Conservation (phyloP, 2,113 vertebrate genomes). For the Plotosus lineatus region DNA sequence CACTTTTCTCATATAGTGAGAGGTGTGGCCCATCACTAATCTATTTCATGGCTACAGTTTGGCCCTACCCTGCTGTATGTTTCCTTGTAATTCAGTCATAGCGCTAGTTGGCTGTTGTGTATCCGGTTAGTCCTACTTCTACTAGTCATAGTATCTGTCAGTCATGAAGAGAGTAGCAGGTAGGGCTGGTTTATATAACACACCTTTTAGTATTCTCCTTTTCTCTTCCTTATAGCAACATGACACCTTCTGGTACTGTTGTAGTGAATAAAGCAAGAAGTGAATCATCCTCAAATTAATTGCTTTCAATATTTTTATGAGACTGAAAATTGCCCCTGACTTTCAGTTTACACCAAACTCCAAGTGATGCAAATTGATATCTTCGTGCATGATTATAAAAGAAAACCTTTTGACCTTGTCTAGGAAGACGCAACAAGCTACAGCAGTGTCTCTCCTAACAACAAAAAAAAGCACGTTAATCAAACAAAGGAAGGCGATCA, state of each 20-base stretch:
- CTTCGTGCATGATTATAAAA: background rate
- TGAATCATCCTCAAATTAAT: background rate
- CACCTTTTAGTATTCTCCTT: constrained; percentile 54
- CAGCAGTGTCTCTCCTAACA: background rate
- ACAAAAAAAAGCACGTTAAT: background rate
- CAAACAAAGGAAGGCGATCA: constrained; percentile 20
- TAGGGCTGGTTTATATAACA: constrained; percentile 69
- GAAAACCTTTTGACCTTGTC: background rate
- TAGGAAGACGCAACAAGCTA: background rate
- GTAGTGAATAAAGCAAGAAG: background rate
- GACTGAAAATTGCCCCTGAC: background rate
- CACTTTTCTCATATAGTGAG: background rate
- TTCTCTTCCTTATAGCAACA: constrained; percentile 8
- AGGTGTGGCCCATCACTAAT: constrained; percentile 36
- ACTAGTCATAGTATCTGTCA: constrained; percentile 58
- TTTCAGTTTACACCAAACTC: background rate
- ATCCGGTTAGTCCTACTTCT: constrained; percentile 47
- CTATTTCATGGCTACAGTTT: constrained; percentile 46
- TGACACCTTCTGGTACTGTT: constrained; percentile 33
- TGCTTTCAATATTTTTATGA: background rate
- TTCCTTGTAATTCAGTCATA: constrained; percentile 25
- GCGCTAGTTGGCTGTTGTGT: constrained; percentile 32
- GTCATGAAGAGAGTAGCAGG: constrained; percentile 65
- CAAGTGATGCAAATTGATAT: background rate
- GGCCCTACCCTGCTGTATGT: constrained; percentile 41